A percentile compares a stretch with the other conserved stretches of the same genome.
Conservation (phyloP, 2,797 vertebrate genomes). For the Clarias laeviceps region DNA sequence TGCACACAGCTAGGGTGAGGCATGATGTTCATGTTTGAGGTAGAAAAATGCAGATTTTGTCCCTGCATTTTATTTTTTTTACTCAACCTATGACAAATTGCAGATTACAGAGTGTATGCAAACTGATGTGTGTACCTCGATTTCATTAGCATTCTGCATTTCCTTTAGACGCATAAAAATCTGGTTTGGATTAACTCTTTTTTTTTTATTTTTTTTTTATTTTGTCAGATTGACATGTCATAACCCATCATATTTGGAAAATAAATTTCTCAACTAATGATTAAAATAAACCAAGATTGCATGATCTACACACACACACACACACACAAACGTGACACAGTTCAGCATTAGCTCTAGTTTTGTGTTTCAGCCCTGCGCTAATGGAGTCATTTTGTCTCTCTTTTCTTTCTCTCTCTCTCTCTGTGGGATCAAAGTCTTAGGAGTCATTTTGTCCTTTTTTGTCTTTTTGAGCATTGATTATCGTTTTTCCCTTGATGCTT, state of each 20-base stretch:
- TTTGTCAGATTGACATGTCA: neutral
- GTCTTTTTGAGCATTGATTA: slow-evolving; percentile 23
- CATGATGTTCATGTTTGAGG: neutral
- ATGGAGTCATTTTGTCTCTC: slow-evolving; percentile 15
- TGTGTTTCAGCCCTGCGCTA: slow-evolving; percentile 4
- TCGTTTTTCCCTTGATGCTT: slow-evolving; percentile 8
- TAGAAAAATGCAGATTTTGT: too few species aligned
- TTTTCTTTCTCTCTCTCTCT: neutral
- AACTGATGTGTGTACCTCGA: neutral
- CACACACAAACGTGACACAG: neutral
- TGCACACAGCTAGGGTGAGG: neutral
- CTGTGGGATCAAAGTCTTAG: slow-evolving; percentile 13
- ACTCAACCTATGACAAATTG: neutral
- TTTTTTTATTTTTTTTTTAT: neutral
- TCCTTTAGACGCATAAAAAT: neutral
- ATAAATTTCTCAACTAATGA: neutral
- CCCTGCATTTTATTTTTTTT: neutral
- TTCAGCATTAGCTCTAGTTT: slow-evolving; percentile 4
- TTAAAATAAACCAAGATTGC: neutral
- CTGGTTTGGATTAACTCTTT: neutral
- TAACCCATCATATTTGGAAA: neutral
- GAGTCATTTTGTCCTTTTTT: slow-evolving; percentile 16
- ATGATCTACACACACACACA: neutral
- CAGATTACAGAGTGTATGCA: neutral
- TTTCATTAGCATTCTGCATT: neutral